Base-by-base conservation (phyloP, 30 jellyfish, hydroid and myxozoan genomes). In the Aurelia sp. region DNA sequence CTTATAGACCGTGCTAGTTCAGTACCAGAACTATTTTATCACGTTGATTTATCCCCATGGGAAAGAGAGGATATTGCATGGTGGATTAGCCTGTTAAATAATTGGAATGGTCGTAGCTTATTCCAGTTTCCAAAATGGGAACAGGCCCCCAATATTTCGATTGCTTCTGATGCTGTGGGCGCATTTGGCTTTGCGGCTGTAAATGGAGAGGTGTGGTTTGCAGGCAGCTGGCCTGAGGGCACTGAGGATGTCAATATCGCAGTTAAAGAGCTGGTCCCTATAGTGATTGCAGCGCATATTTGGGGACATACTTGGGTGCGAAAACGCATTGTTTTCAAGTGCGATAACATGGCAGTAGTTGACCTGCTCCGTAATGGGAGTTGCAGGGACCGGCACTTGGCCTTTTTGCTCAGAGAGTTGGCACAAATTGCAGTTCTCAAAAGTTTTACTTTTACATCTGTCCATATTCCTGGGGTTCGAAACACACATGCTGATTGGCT, bases 181-280 rank as follows among this genome's bases (percentile, higher is more conserved):
- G 22, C 73, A 17, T 19, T 40, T 19, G 84, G 84, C 41, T 72
- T 21, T 30, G 70, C 73, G 11, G 72, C 84, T 22, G 7, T 72
- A 8, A 17, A 30, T 30, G 18, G 19, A 7, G 16, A 72, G 4
- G 64, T 15, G 33, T 40, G 76, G 76, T 72, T 72, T 68, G 48
- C 48, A 17, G 84, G 84, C 20, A 47, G 27, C 40, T 72, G 84
- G 76, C 33, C 72, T 0, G 11, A 13, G 33, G 69, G 40, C n/a
- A 24, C 48, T 4, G 33, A 21, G 8, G 18, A 24, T 50, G 35
- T 21, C 4, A 21, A 9, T 1, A 72, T 72, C 10, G 84, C 84
- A 0, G 48, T 72, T 68, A 72, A 72, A 72, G 84, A 72, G 40
- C 68, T 72, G 67, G 51, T 31, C 27, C 84, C 84, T 19, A 72